Base-by-base conservation (phyloP, 1,140 invertebrate species). In the Drosophila mojavensis region DNA sequence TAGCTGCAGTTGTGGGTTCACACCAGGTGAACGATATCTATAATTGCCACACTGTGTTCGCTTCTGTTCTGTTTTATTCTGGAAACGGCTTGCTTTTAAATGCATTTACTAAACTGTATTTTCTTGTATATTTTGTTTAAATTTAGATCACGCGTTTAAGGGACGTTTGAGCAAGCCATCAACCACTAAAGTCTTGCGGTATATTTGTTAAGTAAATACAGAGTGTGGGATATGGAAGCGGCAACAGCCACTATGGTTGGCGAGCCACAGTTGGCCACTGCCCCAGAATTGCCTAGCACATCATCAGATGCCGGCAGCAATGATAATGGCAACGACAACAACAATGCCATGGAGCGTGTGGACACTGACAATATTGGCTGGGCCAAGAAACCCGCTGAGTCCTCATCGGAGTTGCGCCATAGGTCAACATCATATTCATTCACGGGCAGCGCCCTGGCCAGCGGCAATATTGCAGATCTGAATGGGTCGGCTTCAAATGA, bases 361-460 rank as follows among this genome's bases (percentile, higher is more conserved):
- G 54, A 73, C 30, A 66, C 67, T 39, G 69, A 81, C 28, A 75
- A 81, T 33, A 75, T 84, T 50, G 69, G 65, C 30, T 80, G 69
- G 73, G n/a, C 62, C 17, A 20, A 43, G 5, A 56, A 63, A 2
- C 51, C 64, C 20, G 61, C 68, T 15, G 79, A 70, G 7, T 36
- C 50, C 26, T 65, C 69, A 55, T 66, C 70, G 9, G 50, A 59
- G n/a, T 61, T 64, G 51, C 73, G 17, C 30, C 55, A 62, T 41
- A 69, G 56, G 60, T 69, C 36, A 72, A 91, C 89, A 41, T 79
- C 84, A n/a, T 91, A 91, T 75, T 91, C 84, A 5, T 91, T 91
- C 33, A 75, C 84, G 5, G 84, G 90, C 26, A 85, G 80, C 24
- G 78, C 79, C 6, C 69, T 90, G 9, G 71, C 76, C 33, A 77